Conservation (phyloP, 2,888 invertebrate species). For the Xylocampa areola region DNA sequence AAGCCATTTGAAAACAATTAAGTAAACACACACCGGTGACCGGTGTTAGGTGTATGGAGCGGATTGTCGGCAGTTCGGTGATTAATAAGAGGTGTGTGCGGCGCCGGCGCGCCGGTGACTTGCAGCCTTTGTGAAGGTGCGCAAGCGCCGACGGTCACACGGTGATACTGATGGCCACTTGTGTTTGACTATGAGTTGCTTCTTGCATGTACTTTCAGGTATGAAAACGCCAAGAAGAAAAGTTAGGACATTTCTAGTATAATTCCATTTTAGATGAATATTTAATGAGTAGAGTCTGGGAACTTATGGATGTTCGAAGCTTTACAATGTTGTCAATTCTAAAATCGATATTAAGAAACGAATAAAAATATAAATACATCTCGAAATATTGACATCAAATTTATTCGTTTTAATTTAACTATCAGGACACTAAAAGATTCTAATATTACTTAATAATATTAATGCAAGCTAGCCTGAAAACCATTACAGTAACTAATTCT, state of each 20-base stretch:
- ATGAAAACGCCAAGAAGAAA: background rate
- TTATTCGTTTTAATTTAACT: no score
- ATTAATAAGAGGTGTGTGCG: slow-evolving; percentile 77
- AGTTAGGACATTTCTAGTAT: no score
- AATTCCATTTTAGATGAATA: no score
- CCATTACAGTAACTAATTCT: slow-evolving; percentile 21
- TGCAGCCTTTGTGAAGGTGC: slow-evolving; percentile 68
- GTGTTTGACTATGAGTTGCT: background rate
- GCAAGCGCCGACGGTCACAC: slow-evolving; percentile 67
- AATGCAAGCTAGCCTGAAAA: no score
- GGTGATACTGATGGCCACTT: slow-evolving; percentile 34
- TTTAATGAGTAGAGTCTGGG: no score
- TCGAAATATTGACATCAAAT: no score
- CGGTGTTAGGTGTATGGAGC: slow-evolving; percentile 37
- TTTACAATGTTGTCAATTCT: no score
- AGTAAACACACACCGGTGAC: slow-evolving; percentile 60
- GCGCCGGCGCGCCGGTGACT: slow-evolving; percentile 82
- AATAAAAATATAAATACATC: no score
- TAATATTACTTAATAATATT: no score
- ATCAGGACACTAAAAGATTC: no score
- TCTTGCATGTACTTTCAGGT: background rate
- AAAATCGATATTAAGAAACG: no score
- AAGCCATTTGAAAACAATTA: slow-evolving; percentile 61
- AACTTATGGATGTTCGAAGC: no score
- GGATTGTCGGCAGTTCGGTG: slow-evolving; percentile 72